Evolutionary conservation across 1,140 invertebrate species (phyloP).

Genomic region (Drosophila navojoa): DNA sequence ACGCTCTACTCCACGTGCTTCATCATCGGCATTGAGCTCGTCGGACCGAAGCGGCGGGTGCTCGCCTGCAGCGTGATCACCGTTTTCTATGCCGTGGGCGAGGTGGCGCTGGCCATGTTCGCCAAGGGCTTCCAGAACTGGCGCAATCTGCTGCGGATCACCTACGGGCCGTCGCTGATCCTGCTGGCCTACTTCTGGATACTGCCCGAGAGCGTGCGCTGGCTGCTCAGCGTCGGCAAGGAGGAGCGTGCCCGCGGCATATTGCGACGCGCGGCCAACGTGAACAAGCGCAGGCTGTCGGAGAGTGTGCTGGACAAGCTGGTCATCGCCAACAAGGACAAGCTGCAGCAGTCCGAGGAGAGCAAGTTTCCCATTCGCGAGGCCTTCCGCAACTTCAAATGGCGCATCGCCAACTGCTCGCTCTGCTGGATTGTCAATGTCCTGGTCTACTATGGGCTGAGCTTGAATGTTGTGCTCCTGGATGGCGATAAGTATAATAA

Average conservation of each 20-base stretch:
- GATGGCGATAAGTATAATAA: slow-evolving; percentile 89
- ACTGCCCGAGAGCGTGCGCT: slow-evolving; percentile 88
- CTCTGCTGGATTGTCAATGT: slow-evolving; percentile 89
- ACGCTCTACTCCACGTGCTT: slow-evolving; percentile 87
- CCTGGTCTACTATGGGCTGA: slow-evolving; percentile 92
- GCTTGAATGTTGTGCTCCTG: slow-evolving; percentile 90
- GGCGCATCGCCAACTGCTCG: slow-evolving; percentile 87
- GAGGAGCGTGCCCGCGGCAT: slow-evolving; percentile 86
- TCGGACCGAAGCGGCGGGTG: slow-evolving; percentile 89
- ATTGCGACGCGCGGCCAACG: slow-evolving; percentile 87
- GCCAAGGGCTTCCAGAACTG: slow-evolving; percentile 89
- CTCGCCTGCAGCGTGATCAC: slow-evolving; percentile 89
- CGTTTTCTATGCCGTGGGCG: slow-evolving; percentile 89
- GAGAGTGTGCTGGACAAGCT: slow-evolving; percentile 85
- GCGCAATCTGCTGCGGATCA: slow-evolving; percentile 87
- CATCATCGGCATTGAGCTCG: slow-evolving; percentile 89
- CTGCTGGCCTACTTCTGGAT: slow-evolving; percentile 87
- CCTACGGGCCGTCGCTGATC: slow-evolving; percentile 88
- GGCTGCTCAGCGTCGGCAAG: slow-evolving; percentile 89
- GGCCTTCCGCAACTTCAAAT: slow-evolving; percentile 86
- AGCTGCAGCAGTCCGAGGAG: slow-evolving; percentile 76
- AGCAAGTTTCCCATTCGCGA: slow-evolving; percentile 83
- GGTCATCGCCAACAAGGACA: slow-evolving; percentile 78
- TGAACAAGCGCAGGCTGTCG: slow-evolving; percentile 87
- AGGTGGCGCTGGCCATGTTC: slow-evolving; percentile 87